phyloP scores from a whole-genome alignment of 2,888 invertebrate species.

The Oasisia sp. region DNA sequence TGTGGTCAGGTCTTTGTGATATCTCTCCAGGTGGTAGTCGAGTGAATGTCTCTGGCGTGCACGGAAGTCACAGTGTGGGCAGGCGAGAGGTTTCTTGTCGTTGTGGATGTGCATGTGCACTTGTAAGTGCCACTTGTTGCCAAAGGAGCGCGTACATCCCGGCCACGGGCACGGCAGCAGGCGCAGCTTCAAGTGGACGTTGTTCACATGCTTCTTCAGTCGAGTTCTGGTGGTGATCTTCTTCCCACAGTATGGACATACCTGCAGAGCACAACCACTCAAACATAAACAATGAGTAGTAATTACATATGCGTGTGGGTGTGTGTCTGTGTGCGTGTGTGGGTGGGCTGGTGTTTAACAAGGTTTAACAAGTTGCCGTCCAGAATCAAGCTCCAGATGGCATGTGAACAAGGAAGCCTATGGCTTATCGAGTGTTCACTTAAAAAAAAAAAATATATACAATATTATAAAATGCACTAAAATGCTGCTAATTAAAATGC shows the following conservation, averaged over 20 bases:
- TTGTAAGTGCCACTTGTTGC: not conserved
- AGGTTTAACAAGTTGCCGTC: too few relatives aligned
- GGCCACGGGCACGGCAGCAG: not conserved
- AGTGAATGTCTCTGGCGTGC: not conserved
- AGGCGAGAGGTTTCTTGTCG: not conserved
- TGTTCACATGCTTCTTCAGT: not conserved
- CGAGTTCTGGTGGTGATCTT: not conserved
- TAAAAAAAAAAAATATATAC: too few relatives aligned
- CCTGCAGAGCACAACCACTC: not conserved
- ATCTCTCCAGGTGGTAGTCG: not conserved
- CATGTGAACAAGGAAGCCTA: too few relatives aligned
- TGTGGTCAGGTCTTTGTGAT: not conserved
- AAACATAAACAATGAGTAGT: not conserved
- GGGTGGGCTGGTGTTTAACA: too few relatives aligned
- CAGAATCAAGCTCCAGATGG: too few relatives aligned
- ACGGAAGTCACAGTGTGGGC: not conserved
- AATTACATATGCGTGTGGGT: too few relatives aligned
- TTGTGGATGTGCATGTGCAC: not conserved
- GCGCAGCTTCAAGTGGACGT: not conserved
- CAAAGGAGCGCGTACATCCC: not conserved
- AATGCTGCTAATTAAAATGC: too few relatives aligned
- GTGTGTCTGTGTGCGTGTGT: too few relatives aligned
- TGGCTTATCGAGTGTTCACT: too few relatives aligned
- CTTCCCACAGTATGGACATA: constrained; percentile 2
- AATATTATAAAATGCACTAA: too few relatives aligned